A percentile compares a stretch with the other conserved stretches of the same genome.
Conservation (phyloP, 2,888 invertebrate genomes). For the Andrena dorsata region DNA sequence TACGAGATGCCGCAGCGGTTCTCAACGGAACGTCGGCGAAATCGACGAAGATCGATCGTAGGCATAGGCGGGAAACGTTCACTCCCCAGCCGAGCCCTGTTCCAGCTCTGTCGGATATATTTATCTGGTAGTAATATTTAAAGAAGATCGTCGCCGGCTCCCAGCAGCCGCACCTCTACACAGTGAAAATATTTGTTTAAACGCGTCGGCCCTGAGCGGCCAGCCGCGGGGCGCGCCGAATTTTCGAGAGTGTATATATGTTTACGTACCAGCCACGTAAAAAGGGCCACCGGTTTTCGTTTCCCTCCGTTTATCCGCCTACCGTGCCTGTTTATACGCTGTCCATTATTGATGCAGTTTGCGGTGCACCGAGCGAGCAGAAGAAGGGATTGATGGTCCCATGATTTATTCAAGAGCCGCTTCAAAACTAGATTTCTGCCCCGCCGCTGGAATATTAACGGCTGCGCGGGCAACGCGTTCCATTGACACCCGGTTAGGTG, state of each 20-base stretch:
- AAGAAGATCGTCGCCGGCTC: slow-evolving; percentile 44
- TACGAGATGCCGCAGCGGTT: slow-evolving; percentile 68
- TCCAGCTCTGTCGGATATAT: slow-evolving; percentile 43
- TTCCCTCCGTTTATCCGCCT: slow-evolving; percentile 43
- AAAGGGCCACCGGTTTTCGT: slow-evolving; percentile 39
- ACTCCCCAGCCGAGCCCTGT: slow-evolving; percentile 50
- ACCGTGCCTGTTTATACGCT: slow-evolving; percentile 51
- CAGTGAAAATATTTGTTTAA: slow-evolving; percentile 61
- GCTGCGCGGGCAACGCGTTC: not conserved
- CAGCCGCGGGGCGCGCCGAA: slow-evolving; percentile 14
- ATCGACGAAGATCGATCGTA: not conserved
- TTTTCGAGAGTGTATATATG: slow-evolving; percentile 44
- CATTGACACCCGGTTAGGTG: not conserved
- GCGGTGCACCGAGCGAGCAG: slow-evolving; percentile 37
- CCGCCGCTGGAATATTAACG: slow-evolving; percentile 50
- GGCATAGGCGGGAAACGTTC: slow-evolving; percentile 23
- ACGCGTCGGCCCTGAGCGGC: slow-evolving; percentile 23
- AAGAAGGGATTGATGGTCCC: slow-evolving; percentile 55
- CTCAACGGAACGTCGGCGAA: slow-evolving; percentile 59
- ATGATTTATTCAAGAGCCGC: slow-evolving; percentile 55
- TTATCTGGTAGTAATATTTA: slow-evolving; percentile 63
- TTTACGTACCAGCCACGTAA: slow-evolving; percentile 41
- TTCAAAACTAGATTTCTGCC: slow-evolving; percentile 57
- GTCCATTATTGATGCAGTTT: slow-evolving; percentile 59
- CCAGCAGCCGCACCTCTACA: slow-evolving; percentile 23